Conservation (phyloP, 2,113 vertebrate genomes). For the Anoura caudifer region DNA sequence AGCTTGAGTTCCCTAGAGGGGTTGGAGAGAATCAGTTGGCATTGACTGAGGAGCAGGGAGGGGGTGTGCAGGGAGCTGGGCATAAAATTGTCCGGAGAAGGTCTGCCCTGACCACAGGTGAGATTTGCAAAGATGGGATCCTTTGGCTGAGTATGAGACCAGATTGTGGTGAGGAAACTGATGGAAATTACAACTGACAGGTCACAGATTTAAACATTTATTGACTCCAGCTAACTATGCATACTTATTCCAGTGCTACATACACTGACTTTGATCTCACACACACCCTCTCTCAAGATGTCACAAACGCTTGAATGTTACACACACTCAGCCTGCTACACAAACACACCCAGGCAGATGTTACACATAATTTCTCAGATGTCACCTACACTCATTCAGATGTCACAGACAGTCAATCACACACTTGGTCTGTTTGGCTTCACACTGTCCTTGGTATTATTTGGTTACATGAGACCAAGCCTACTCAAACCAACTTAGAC, state of each 20-base stretch:
- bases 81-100: not conserved
- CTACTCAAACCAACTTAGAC: not conserved
- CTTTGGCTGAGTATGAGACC: slow-evolving; percentile 32
- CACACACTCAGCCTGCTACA: slow-evolving; percentile 68
- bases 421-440: not conserved
- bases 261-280: slow-evolving; percentile 72
- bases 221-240: slow-evolving; percentile 72
- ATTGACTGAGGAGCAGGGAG: not conserved
- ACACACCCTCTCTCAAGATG: slow-evolving; percentile 67
- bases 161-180: slow-evolving; percentile 66
- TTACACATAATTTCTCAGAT: slow-evolving; percentile 61
- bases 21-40: not conserved
- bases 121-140: slow-evolving; percentile 37
- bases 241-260: slow-evolving; percentile 68
- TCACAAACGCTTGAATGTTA: slow-evolving; percentile 73
- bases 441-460: not conserved
- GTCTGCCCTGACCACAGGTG: not conserved
- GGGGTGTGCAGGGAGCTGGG: not conserved
- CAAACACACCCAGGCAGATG: slow-evolving; percentile 72
- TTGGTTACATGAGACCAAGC: not conserved
- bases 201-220: slow-evolving; percentile 76
- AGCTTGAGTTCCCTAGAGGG: not conserved
- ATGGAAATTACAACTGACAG: slow-evolving; percentile 73
- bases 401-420: not conserved
- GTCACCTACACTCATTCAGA: slow-evolving; percentile 35